phyloP scores from a whole-genome alignment of 2,797 vertebrate species.

The Diplodus sargus region DNA sequence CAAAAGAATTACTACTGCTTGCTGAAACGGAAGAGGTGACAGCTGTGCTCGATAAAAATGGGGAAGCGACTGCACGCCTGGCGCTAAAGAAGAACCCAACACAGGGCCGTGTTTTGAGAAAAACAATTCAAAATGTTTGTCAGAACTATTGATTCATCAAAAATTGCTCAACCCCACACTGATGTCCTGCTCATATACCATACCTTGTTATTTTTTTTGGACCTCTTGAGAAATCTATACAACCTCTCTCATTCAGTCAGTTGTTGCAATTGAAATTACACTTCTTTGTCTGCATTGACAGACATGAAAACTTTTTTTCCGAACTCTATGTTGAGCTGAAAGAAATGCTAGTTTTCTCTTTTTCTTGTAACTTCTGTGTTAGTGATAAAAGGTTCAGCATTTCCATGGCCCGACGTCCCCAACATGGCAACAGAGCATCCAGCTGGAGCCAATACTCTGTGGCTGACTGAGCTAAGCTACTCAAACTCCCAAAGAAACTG shows the following conservation, averaged over 20 bases:
- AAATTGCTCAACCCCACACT: background rate
- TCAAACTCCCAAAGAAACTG: background rate
- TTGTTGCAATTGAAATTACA: background rate
- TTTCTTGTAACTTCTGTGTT: background rate
- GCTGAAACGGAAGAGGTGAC: background rate
- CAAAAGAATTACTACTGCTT: background rate
- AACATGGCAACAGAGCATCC: background rate
- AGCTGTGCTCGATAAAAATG: background rate
- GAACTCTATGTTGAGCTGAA: background rate
- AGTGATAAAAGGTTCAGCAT: slow-evolving; percentile 11
- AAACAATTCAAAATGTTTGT: background rate
- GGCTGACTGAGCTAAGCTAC: background rate
- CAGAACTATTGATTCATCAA: background rate
- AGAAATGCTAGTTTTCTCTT: background rate
- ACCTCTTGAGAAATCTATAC: background rate
- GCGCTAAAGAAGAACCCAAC: background rate
- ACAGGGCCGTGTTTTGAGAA: background rate
- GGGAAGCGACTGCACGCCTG: background rate
- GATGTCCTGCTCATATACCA: background rate
- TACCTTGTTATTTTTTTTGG: background rate
- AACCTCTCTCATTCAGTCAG: background rate
- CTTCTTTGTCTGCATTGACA: background rate
- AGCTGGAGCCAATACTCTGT: background rate
- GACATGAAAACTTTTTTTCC: background rate
- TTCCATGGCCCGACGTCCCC: no score